Percentiles rank a stretch among this genome's conserved stretches.
phyloP scores from a whole-genome alignment of 2,888 invertebrate species.

The Perizoma flavofasciatum region DNA sequence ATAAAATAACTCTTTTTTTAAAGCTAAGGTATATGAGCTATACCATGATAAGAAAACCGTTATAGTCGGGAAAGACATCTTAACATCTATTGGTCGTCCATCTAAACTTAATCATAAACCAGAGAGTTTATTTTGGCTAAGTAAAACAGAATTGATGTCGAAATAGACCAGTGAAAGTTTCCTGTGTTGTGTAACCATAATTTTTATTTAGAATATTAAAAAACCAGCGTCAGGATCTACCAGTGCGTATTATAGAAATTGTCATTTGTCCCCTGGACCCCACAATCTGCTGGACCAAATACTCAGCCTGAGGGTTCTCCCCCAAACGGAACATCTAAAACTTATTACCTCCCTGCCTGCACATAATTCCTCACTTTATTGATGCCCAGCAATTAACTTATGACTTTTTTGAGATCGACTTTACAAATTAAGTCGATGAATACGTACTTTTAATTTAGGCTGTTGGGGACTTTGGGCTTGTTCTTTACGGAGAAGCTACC shows the following conservation, averaged over 20 bases:
- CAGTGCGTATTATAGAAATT: slow-evolving; percentile 27
- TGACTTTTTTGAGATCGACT: slow-evolving; percentile 43
- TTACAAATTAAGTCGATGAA: slow-evolving; percentile 33
- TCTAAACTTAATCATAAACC: no score
- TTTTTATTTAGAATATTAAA: background rate
- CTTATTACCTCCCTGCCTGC: slow-evolving; percentile 39
- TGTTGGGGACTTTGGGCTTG: slow-evolving; percentile 14
- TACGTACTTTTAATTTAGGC: slow-evolving; percentile 33
- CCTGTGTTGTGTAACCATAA: no score
- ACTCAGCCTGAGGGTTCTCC: slow-evolving; percentile 50
- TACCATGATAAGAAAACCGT: no score
- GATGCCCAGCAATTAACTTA: slow-evolving; percentile 63
- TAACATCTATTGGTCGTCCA: no score
- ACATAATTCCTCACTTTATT: slow-evolving; percentile 67
- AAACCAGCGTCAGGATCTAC: slow-evolving; percentile 11
- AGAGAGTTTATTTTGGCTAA: no score
- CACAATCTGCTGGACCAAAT: slow-evolving; percentile 49
- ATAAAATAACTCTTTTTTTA: no score
- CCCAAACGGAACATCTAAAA: slow-evolving; percentile 45
- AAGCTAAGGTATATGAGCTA: no score
- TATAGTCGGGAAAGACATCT: no score
- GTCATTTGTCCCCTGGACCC: slow-evolving; percentile 37
- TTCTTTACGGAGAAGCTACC: slow-evolving; percentile 9
- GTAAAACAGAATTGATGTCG: no score
- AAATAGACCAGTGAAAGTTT: no score